Evolutionary conservation across 2,113 vertebrate genomes (phyloP).

Genomic region (Carassius carassius): DNA sequence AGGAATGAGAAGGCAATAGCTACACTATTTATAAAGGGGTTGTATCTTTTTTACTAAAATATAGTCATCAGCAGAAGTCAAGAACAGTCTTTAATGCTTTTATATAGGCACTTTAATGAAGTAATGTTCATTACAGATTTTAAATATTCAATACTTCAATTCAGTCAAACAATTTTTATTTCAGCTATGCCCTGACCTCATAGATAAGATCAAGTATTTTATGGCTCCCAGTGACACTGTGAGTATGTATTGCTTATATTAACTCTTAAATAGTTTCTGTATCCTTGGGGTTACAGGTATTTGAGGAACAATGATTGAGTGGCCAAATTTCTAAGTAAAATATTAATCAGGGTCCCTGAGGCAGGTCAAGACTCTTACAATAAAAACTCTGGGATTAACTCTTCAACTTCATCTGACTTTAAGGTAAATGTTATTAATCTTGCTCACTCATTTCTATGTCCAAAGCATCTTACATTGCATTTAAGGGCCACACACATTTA

Average conservation of each 20-base stretch:
- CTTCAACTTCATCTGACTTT: not conserved
- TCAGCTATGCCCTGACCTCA: not conserved
- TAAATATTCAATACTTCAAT: not conserved
- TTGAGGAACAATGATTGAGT: not conserved
- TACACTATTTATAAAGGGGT: not conserved
- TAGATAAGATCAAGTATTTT: not conserved
- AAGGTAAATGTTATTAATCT: not conserved
- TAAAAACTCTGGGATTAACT: not conserved
- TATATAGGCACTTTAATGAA: not conserved
- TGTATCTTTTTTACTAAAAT: not conserved
- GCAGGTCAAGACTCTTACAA: not conserved
- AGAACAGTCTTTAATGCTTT: not conserved
- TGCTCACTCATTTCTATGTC: not conserved
- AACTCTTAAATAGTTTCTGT: not conserved
- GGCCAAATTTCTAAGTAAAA: not conserved
- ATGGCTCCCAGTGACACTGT: conserved; percentile 12
- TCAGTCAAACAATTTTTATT: not conserved
- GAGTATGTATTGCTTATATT: not conserved
- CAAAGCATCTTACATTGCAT: not conserved
- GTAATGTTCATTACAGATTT: not conserved
- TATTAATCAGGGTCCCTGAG: not conserved
- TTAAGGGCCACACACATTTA: not conserved
- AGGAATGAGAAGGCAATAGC: not conserved
- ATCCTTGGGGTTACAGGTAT: not conserved
- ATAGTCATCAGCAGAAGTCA: not conserved